Conservation (phyloP, 1,140 invertebrate species). For the Euwallacea fornicatus region DNA sequence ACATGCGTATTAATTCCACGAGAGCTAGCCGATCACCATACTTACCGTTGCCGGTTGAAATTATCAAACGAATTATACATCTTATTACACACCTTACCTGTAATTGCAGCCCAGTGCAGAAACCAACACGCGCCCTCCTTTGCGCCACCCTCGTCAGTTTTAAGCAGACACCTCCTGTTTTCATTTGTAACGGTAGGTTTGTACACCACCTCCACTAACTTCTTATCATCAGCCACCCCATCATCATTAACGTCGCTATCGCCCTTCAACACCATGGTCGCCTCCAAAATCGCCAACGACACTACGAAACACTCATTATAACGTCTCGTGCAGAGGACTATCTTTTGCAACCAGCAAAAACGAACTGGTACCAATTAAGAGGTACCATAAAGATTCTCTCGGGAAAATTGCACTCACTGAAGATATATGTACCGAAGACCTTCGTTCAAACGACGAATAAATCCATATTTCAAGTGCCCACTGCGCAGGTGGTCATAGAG, state of each 20-base stretch:
- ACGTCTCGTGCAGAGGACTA: not conserved
- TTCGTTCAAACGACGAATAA: too few relatives aligned
- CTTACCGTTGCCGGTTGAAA: too few relatives aligned
- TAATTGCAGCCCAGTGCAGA: slow-evolving; percentile 31
- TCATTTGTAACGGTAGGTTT: slow-evolving; percentile 25
- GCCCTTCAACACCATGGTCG: not conserved
- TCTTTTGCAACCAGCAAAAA: not conserved
- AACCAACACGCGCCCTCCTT: slow-evolving; percentile 28
- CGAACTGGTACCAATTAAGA: not conserved
- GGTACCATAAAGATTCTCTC: not conserved
- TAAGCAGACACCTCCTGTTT: not conserved
- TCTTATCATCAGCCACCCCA: slow-evolving; percentile 14
- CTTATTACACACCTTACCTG: slow-evolving; percentile 11
- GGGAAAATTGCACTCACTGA: not conserved
- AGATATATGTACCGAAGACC: too few relatives aligned
- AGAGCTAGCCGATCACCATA: too few relatives aligned
- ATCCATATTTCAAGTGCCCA: too few relatives aligned
- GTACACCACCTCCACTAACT: slow-evolving; percentile 26
- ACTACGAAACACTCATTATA: not conserved
- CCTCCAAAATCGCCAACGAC: not conserved
- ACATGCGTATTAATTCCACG: too few relatives aligned
- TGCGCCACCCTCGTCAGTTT: not conserved
- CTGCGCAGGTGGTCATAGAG: too few relatives aligned
- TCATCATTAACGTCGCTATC: not conserved
- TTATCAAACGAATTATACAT: not conserved